Percentiles rank a stretch among this genome's conserved stretches.
Conservation (phyloP, 2,113 vertebrate species). For the Zosterops lateralis region DNA sequence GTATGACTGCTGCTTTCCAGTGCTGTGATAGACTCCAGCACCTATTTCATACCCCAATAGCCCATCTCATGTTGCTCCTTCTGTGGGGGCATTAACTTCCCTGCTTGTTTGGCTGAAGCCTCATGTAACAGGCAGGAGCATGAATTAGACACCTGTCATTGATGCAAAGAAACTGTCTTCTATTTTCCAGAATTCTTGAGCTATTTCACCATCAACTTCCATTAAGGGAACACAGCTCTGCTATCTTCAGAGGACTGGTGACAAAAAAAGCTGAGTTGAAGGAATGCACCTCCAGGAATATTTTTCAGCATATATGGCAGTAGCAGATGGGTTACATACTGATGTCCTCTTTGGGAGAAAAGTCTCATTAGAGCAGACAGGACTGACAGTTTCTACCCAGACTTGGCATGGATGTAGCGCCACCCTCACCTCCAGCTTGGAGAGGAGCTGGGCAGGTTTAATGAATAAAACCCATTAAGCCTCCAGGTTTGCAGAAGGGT, state of each 20-base stretch:
- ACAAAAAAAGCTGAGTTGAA: background rate
- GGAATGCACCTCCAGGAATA: background rate
- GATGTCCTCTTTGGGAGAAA: background rate
- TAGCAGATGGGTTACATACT: background rate
- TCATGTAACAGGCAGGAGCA: background rate
- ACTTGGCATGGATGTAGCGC: background rate
- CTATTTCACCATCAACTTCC: background rate
- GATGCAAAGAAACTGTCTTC: background rate
- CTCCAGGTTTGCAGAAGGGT: background rate
- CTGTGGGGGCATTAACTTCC: background rate
- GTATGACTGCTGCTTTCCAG: background rate
- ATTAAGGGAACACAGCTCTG: background rate
- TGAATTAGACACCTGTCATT: background rate
- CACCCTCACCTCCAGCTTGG: background rate
- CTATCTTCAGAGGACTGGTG: background rate
- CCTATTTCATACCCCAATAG: background rate
- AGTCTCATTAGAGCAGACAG: slow-evolving; percentile 10
- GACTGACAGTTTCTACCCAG: background rate
- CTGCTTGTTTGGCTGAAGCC: background rate
- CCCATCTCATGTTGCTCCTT: background rate
- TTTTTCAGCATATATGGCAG: background rate
- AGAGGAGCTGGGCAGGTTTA: background rate
- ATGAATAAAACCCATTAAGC: background rate
- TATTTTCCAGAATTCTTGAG: background rate
- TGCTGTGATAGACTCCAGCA: background rate